Conservation (phyloP, 2,888 invertebrate genomes). For the Rhorus exstirpatorius region DNA sequence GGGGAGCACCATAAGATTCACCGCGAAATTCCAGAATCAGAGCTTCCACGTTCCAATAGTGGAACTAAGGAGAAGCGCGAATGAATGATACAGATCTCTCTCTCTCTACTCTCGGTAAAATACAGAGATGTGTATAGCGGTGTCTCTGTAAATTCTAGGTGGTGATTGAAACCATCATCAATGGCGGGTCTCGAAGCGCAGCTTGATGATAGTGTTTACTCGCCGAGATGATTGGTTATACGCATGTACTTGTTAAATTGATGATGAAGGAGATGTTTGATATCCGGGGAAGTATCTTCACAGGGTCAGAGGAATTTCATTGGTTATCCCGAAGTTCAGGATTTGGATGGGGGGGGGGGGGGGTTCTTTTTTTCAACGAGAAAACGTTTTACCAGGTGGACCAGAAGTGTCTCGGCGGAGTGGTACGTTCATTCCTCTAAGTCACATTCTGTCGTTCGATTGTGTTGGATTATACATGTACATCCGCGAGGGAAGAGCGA, state of each 20-base stretch:
- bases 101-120: constrained; percentile 46
- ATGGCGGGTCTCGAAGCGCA: constrained; percentile 6
- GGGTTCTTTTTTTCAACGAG: background rate
- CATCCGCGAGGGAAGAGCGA: constrained; percentile 33
- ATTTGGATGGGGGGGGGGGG: too few relatives aligned
- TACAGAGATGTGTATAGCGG: constrained; percentile 34
- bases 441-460: constrained; percentile 38
- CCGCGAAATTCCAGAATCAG: constrained; percentile 55
- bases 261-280: background rate
- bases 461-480: constrained; percentile 19
- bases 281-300: background rate
- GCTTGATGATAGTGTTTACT: background rate
- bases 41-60: constrained; percentile 19
- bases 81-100: background rate
- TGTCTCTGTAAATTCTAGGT: constrained; percentile 34
- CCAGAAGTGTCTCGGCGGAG: constrained; percentile 29
- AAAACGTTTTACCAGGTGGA: constrained; percentile 53
- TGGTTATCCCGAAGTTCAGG: background rate
- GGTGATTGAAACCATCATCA: constrained; percentile 16
- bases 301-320: background rate
- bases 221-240: background rate
- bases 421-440: constrained; percentile 45
- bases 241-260: constrained; percentile 1
- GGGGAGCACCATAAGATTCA: constrained; percentile 54
- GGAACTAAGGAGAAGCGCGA: background rate